Base-by-base conservation (phyloP, 2,888 invertebrate genomes). In the Drosophila austrosaltans region DNA sequence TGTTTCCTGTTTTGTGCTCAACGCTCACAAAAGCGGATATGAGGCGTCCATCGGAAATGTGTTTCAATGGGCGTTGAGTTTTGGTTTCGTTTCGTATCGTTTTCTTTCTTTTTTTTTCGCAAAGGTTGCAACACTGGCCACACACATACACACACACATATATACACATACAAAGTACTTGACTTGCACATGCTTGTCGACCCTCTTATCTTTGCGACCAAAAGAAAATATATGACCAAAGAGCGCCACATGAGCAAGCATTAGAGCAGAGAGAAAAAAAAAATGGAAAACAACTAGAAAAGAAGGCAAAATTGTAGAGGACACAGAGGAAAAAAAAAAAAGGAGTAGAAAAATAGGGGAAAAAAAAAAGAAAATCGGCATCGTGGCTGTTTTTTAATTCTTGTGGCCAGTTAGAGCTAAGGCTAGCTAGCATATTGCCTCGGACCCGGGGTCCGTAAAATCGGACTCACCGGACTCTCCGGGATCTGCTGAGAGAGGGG, bases 1-100 rank as follows among this genome's bases (percentile, higher is more conserved):
- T 84, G 85, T 89, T 84, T 84, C 84, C 84, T 84, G 84, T 89
- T 89, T 48, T 89, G 87, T 84, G 89, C 78, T 83, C 87, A 78
- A 79, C 87, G 85, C 87, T 84, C 78, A 76, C 75, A 88, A 84
- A 87, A 87, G 79, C 83, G 89, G 83, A 83, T 83, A 83, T 83
- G 89, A 81, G 84, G 81, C 74, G 66, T 65, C 77, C 77, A 76
- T 76, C 87, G 89, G 83, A 84, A 89, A 86, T 88, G 83, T 86
- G 87, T 76, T 86, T 78, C 79, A 79, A 79, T 79, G 79, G 69
- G 69, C 73, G 85, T 70, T 72, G 28, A 53, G 39, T 53, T 65
- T 68, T 58, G 16, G 42, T 65, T 54, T 56, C 56, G 16, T 6
- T 25, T 53, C 25, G 4, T 36, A 36, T 53, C 56, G 25, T 67